These are phyloP conservation scores for Morpho achilles DNA, from an alignment of 2,888 invertebrate species.

Conservation along the genomic window DNA sequence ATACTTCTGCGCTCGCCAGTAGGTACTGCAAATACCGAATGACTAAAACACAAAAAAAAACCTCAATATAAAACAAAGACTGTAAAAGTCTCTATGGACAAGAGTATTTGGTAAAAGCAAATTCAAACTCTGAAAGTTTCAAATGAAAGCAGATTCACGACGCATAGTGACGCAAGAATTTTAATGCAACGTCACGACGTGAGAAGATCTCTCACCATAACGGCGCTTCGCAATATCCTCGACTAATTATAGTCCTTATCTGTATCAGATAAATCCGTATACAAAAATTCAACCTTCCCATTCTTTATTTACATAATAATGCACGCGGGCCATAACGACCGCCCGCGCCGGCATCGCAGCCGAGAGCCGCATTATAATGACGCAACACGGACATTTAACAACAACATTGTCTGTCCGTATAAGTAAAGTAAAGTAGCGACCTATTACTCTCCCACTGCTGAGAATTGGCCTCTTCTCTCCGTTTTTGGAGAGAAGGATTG, in stretches of 20 bases:
- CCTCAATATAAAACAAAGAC: no score
- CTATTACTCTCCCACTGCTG: no score
- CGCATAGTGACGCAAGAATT: conserved; percentile 6
- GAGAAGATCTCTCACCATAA: conserved; percentile 57
- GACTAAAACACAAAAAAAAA: no score
- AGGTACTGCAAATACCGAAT: no score
- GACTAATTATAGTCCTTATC: conserved; percentile 71
- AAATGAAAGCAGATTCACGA: background rate
- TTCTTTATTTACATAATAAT: conserved; percentile 74
- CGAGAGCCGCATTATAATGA: conserved; percentile 61
- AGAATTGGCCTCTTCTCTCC: no score
- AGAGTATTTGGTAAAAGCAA: background rate
- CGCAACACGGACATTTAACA: conserved; percentile 34
- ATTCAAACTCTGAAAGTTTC: background rate
- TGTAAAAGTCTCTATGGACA: no score
- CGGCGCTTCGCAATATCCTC: conserved; percentile 47
- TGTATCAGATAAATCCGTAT: conserved; percentile 58
- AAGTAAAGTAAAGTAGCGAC: background rate
- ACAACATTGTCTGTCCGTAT: background rate
- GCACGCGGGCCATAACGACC: conserved; percentile 65
- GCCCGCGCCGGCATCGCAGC: conserved; percentile 38
- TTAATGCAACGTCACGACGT: conserved; percentile 37
- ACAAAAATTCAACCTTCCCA: conserved; percentile 60
- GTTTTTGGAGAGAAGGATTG: no score
- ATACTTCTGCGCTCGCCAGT: no score